These are phyloP conservation scores for Lasioglossum zephyrum DNA, from an alignment of 2,888 invertebrate species.

Conservation along the genomic window DNA sequence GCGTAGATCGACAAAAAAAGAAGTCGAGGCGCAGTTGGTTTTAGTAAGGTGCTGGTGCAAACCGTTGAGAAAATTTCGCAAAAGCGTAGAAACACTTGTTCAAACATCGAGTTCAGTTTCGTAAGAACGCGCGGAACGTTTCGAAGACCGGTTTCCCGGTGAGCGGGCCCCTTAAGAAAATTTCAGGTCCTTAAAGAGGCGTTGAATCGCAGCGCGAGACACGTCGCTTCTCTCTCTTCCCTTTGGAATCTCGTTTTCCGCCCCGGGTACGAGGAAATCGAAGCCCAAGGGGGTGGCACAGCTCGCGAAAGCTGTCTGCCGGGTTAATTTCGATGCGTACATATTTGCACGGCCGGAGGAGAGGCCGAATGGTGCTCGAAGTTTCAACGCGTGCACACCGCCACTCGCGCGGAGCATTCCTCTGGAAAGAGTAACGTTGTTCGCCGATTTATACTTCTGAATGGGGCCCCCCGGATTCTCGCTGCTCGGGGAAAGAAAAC, in stretches of 20 bases:
- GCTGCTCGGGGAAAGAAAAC: neutral
- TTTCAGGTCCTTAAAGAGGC: neutral
- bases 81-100: constrained; percentile 1
- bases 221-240: neutral
- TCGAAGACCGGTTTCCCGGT: neutral
- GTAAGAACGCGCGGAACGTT: neutral
- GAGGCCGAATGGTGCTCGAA: constrained; percentile 47
- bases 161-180: neutral
- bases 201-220: neutral
- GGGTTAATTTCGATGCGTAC: constrained; percentile 65
- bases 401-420: constrained; percentile 42
- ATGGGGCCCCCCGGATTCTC: constrained; percentile 4
- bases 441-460: constrained; percentile 38
- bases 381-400: constrained; percentile 41
- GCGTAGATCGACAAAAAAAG: neutral
- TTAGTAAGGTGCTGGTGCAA: neutral
- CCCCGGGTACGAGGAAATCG: constrained; percentile 22
- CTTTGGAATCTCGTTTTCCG: neutral
- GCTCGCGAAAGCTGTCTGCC: constrained; percentile 48
- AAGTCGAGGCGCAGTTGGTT: neutral
- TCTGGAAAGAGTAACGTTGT: constrained; percentile 18
- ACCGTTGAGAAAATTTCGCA: neutral
- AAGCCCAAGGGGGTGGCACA: constrained; percentile 22
- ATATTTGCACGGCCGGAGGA: constrained; percentile 56
- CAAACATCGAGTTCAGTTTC: constrained; percentile 5